Percentiles rank a stretch among this genome's conserved stretches.
Evolutionary conservation across 2,797 vertebrate genomes (phyloP).

Genomic region (Anguilla pacifica): DNA sequence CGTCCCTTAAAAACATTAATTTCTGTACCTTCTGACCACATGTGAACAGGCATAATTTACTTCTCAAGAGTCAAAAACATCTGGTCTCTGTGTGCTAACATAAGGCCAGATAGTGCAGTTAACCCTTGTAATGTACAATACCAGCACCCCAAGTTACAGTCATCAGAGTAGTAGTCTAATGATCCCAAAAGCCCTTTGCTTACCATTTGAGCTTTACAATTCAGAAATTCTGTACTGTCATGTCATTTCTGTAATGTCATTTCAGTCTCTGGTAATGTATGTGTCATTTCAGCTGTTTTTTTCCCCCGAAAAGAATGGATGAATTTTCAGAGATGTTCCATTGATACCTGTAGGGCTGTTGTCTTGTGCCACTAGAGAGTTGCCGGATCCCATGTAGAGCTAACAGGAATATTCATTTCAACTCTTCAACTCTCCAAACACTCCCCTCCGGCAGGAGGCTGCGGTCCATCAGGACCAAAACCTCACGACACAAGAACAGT

Average conservation of each 20-base stretch:
- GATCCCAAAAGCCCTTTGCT: background rate
- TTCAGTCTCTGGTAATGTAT: background rate
- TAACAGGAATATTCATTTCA: too few species aligned
- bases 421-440: too few species aligned
- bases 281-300: background rate
- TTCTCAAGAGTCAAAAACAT: background rate
- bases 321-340: background rate
- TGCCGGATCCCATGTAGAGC: too few species aligned
- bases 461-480: too few species aligned
- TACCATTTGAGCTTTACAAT: background rate
- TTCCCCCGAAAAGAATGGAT: background rate
- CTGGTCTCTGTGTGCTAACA: background rate
- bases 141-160: background rate
- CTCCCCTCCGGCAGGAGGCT: too few species aligned
- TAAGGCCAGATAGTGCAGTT: background rate
- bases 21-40: too few species aligned
- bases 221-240: background rate
- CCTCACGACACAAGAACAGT: too few species aligned
- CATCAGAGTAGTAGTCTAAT: background rate
- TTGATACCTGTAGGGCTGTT: background rate
- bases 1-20: too few species aligned
- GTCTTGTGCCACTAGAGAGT: background rate
- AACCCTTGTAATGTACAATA: constrained; percentile 8
- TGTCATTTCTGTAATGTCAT: background rate
- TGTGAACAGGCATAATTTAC: too few species aligned